A percentile compares a stretch with the other conserved stretches of the same genome.
phyloP scores from a whole-genome alignment of 2,888 invertebrate genomes.

The Hirtodrosophila cameraria region DNA sequence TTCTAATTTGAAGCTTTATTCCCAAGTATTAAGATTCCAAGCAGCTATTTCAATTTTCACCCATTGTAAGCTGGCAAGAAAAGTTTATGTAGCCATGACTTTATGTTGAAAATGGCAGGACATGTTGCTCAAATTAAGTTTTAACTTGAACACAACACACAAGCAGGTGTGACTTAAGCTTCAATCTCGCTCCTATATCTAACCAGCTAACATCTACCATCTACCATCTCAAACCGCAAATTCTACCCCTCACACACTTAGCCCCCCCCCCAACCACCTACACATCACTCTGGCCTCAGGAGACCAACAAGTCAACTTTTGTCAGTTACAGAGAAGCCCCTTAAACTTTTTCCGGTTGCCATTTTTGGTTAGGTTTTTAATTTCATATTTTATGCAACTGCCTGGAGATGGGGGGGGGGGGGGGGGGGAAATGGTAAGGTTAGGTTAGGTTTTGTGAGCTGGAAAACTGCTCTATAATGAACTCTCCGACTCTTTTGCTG shows the following conservation, averaged over 20 bases:
- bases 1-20: too few species aligned
- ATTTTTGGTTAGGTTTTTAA: conserved; percentile 42
- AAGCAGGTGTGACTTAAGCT: conserved; percentile 44
- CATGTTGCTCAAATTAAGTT: conserved; percentile 53
- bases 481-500: conserved; percentile 42
- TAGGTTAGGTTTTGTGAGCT: not conserved
- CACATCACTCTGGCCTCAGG: conserved; percentile 2
- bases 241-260: too few species aligned
- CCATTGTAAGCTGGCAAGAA: conserved; percentile 2
- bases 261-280: not conserved
- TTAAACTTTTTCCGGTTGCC: conserved; percentile 45
- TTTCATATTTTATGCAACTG: conserved; percentile 58
- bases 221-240: not conserved
- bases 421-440: not conserved
- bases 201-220: not conserved
- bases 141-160: conserved; percentile 44
- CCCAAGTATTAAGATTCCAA: too few species aligned
- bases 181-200: not conserved
- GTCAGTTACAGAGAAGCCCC: conserved; percentile 22
- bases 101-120: conserved; percentile 26
- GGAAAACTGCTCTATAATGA: conserved; percentile 56
- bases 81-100: conserved; percentile 12
- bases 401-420: not conserved
- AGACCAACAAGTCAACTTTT: conserved; percentile 49
- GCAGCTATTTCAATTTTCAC: not conserved